Percentiles rank a stretch among this genome's conserved stretches.
These are phyloP conservation scores for Troilus luridus DNA, from an alignment of 2,888 invertebrate species.

Conservation along the genomic window DNA sequence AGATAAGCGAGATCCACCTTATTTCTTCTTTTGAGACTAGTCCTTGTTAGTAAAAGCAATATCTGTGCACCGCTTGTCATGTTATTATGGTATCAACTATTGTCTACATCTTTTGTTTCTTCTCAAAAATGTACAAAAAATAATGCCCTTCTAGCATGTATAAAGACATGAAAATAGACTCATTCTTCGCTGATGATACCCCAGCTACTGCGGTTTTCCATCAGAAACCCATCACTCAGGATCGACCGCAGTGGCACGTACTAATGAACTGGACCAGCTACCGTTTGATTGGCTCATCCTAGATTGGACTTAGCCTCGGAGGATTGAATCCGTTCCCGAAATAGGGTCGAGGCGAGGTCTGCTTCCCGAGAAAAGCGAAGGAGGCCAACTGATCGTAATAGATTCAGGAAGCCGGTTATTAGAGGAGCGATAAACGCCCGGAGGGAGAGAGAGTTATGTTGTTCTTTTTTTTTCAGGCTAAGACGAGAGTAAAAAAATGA, in stretches of 20 bases:
- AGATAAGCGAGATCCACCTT: too few relatives aligned
- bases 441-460: constrained; percentile 46
- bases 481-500: constrained; percentile 48
- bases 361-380: background rate
- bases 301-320: background rate
- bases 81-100: too few relatives aligned
- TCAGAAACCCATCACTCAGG: background rate
- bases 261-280: background rate
- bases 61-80: too few relatives aligned
- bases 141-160: too few relatives aligned
- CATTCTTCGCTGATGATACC: background rate
- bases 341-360: background rate
- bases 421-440: constrained; percentile 52
- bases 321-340: background rate
- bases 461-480: constrained; percentile 8
- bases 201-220: background rate
- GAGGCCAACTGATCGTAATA: constrained; percentile 28
- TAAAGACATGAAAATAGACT: background rate
- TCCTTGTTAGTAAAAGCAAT: too few relatives aligned
- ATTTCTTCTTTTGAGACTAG: too few relatives aligned
- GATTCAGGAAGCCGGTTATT: constrained; percentile 55
- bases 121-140: too few relatives aligned
- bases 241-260: constrained; percentile 4
- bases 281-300: background rate
- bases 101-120: too few relatives aligned